phyloP scores from a whole-genome alignment of 1,140 invertebrate species.

The Formica exsecta region DNA sequence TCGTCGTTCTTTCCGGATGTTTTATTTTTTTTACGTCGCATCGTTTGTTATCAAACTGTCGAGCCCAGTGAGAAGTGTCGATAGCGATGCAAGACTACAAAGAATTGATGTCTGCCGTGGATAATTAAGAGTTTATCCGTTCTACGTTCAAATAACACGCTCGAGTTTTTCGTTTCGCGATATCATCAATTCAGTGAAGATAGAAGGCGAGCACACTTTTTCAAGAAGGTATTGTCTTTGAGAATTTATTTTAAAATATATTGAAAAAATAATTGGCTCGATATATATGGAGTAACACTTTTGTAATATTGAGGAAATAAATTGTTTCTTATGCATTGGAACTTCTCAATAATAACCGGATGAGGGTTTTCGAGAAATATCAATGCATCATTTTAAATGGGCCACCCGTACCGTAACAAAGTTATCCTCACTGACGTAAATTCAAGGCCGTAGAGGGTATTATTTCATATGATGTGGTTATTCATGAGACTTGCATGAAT shows the following conservation, averaged over 20 bases:
- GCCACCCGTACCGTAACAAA: too few relatives aligned
- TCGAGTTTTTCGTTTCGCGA: neutral
- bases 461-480: too few relatives aligned
- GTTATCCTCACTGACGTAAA: too few relatives aligned
- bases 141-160: neutral
- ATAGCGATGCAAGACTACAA: neutral
- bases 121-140: constrained; percentile 44
- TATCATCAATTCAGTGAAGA: neutral
- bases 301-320: neutral
- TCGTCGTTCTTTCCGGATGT: neutral
- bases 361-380: too few relatives aligned
- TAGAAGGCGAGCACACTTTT: neutral
- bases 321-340: too few relatives aligned
- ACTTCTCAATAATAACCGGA: too few relatives aligned
- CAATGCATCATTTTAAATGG: too few relatives aligned
- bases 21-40: constrained; percentile 18
- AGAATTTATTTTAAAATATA: neutral
- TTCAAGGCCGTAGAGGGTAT: too few relatives aligned
- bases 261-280: neutral
- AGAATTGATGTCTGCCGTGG: neutral
- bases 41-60: constrained; percentile 52
- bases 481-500: too few relatives aligned
- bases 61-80: neutral
- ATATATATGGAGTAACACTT: neutral
- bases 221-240: neutral